Evolutionary conservation across 2,888 invertebrate species (phyloP).

Genomic region (Hanleya hanleyi): DNA sequence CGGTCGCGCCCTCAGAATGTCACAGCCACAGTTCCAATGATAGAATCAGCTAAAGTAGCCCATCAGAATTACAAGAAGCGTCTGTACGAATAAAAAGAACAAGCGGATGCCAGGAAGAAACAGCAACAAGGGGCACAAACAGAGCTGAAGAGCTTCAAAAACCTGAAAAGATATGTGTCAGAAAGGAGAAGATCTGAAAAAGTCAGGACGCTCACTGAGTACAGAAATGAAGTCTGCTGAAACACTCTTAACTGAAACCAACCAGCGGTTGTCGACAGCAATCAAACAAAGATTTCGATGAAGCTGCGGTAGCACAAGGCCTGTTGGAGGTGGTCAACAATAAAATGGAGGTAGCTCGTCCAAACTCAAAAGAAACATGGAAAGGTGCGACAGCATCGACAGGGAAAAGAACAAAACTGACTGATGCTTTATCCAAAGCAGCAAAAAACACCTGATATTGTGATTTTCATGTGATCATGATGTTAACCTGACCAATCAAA

Average conservation of each 20-base stretch:
- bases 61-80: neutral
- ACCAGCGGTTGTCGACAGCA: slow-evolving; percentile 20
- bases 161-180: neutral
- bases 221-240: neutral
- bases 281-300: slow-evolving; percentile 30
- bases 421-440: no score
- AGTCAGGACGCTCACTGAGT: neutral
- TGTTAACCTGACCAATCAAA: no score
- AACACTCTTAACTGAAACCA: slow-evolving; percentile 22
- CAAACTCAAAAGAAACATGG: no score
- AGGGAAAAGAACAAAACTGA: no score
- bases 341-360: slow-evolving; percentile 28
- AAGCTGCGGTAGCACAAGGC: slow-evolving; percentile 28
- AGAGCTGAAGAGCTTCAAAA: neutral
- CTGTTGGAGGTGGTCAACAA: slow-evolving; percentile 28
- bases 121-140: neutral
- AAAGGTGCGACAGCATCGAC: no score
- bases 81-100: neutral
- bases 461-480: no score
- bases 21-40: neutral
- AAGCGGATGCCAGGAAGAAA: neutral
- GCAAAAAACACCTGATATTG: no score
- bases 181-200: neutral
- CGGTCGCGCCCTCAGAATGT: neutral
- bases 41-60: neutral